Percentiles rank a stretch among this genome's conserved stretches.
phyloP scores from a whole-genome alignment of 2,797 vertebrate species.

The Hozukius guyotensis region DNA sequence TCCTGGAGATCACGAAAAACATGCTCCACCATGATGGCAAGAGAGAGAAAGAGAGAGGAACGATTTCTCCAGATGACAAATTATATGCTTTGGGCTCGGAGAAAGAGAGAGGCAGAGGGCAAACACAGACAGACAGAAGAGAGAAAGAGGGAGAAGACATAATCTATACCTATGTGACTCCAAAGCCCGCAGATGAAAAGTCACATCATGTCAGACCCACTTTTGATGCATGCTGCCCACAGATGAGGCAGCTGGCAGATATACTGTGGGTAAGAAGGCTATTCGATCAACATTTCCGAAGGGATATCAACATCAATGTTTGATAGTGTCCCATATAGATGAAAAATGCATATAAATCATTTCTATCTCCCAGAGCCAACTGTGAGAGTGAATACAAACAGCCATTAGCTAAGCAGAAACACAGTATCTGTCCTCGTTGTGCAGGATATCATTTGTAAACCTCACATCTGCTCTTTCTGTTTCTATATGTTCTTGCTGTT shows the following conservation, averaged over 20 bases:
- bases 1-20: conserved; percentile 66
- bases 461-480: conserved; percentile 16
- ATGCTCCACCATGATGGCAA: conserved; percentile 50
- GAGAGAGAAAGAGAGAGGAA: conserved; percentile 35
- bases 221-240: conserved; percentile 69
- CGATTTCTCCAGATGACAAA: conserved; percentile 71
- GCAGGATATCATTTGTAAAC: conserved; percentile 28
- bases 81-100: conserved; percentile 42
- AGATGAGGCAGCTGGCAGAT: conserved; percentile 69
- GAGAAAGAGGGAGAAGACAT: conserved; percentile 46
- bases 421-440: conserved; percentile 8
- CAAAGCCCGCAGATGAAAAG: conserved; percentile 67
- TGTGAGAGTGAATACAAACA: conserved; percentile 51
- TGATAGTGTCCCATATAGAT: conserved; percentile 47
- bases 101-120: conserved; percentile 32
- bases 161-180: conserved; percentile 63
- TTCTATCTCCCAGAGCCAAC: conserved; percentile 36
- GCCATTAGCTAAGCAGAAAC: conserved; percentile 38
- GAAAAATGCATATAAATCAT: conserved; percentile 56
- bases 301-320: conserved; percentile 49
- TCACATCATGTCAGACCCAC: conserved; percentile 58
- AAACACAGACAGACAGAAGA: conserved; percentile 32
- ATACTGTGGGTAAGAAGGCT: conserved; percentile 48
- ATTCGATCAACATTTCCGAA: conserved; percentile 59
- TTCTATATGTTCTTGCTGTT: not conserved